phyloP scores from a whole-genome alignment of 2,888 invertebrate species.

The Plebejus argus region DNA sequence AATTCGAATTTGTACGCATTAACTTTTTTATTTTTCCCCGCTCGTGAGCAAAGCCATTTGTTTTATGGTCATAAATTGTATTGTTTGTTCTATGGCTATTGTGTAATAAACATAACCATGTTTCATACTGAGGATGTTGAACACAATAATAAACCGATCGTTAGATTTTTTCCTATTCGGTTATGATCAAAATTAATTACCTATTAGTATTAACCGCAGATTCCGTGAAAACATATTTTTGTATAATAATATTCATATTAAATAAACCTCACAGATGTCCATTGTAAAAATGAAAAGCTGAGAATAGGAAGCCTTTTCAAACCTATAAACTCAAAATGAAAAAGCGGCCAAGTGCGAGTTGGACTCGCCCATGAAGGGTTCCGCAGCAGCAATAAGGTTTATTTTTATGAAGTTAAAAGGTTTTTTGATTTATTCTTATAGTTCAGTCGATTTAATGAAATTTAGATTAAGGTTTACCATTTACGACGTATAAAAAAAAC shows the following conservation, averaged over 20 bases:
- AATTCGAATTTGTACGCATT: conserved; percentile 22
- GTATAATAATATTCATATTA: too few species aligned
- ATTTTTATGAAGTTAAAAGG: too few species aligned
- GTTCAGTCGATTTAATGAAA: too few species aligned
- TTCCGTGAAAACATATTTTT: not conserved
- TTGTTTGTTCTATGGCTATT: not conserved
- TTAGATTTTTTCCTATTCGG: not conserved
- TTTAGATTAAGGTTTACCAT: too few species aligned
- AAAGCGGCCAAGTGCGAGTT: too few species aligned
- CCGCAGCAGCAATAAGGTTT: too few species aligned
- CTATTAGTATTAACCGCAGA: not conserved
- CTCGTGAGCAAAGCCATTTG: conserved; percentile 7
- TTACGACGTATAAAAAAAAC: too few species aligned
- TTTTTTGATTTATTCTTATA: too few species aligned
- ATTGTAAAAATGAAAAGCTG: not conserved
- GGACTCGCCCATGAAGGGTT: too few species aligned
- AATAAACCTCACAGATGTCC: not conserved
- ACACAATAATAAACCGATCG: not conserved
- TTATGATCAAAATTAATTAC: not conserved
- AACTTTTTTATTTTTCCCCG: conserved; percentile 14
- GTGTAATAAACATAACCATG: not conserved
- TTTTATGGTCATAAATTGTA: conserved; percentile 9
- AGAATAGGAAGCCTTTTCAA: too few species aligned
- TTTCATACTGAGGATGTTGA: not conserved
- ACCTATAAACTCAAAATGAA: too few species aligned